Evolutionary conservation across 2,113 vertebrate genomes (phyloP), one percentile per base, ranked within the genome.

Genomic region (Toxotes chatareus): DNA sequence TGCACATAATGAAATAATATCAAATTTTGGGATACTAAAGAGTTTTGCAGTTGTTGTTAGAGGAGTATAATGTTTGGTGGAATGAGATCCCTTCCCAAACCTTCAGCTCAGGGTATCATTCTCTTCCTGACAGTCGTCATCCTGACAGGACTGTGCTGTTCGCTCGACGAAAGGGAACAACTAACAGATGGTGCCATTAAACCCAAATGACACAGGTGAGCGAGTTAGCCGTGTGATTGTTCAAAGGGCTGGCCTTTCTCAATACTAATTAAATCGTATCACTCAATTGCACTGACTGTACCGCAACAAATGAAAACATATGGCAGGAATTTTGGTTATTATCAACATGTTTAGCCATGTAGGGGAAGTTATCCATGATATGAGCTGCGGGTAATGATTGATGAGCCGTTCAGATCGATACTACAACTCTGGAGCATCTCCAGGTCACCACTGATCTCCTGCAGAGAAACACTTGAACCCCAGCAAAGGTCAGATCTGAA

Each of bases 151-250:
- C 17, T 9, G 31, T 47, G 34, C 51, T 66, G 59, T 46, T 73
- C 67, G 27, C 11, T 21, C 7, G 10, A 75, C 16, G 23, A n/a
- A 36, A 13, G 16, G 47, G 23, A 57, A 47, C 46, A 46, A 31
- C 64, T 67, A 65, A 81, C 64, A 75, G 75, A 84, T 38, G 31
- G 61, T 17, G 72, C 16, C 63, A 78, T 83, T 83, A 77, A 73
- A 73, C 2, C 27, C 1, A 59, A 73, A 71, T 2, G 12, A 71
- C 67, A 65, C 3, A 2, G 38, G 49, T 63, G 73, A 77, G 69
- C 2, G 17, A 64, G 65, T 69, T 75, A 51, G 21, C 14, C 7
- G 6, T 51, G 36, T 55, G 19, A 80, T 47, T 36, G 46, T 69
- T 79, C 61, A 59, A 63, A 57, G 57, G 10, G 27, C 53, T 10